Percentiles rank a stretch among this genome's conserved stretches.
Evolutionary conservation across 23 tunicate species (phyloP).

Genomic region (Trididemnum nubilum): DNA sequence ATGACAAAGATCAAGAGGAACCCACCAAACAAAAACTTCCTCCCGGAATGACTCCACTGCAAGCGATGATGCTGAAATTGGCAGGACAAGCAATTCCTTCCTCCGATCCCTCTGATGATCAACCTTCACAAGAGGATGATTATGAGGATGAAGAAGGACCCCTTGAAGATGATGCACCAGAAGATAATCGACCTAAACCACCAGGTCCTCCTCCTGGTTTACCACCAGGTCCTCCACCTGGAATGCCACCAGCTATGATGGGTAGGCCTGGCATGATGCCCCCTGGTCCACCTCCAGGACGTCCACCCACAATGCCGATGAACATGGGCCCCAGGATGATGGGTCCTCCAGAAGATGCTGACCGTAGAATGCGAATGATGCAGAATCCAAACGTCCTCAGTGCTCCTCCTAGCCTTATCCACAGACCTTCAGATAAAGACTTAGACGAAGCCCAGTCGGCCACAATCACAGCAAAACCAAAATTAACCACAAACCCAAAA

Average conservation of each 20-base stretch:
- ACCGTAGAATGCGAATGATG: conserved; percentile 30
- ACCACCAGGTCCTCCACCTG: conserved; percentile 95
- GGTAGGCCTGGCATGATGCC: conserved; percentile 61
- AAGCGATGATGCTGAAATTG: conserved; percentile 92
- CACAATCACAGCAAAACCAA: conserved; percentile 80
- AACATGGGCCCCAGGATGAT: conserved; percentile 23
- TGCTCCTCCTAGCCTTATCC: conserved; percentile 93
- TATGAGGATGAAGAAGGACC: conserved; percentile 34
- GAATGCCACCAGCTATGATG: conserved; percentile 72
- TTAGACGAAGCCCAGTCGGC: conserved; percentile 50
- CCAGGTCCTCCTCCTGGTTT: conserved; percentile 98
- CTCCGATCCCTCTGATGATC: background rate
- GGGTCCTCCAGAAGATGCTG: conserved; percentile 10
- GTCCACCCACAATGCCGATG: conserved; percentile 68
- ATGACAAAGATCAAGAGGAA: background rate
- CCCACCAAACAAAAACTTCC: conserved; percentile 12
- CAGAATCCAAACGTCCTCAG: conserved; percentile 68
- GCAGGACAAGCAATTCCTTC: conserved; percentile 82
- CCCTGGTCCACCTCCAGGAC: conserved; percentile 94
- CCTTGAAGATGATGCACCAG: conserved; percentile 29
- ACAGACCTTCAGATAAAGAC: conserved; percentile 50
- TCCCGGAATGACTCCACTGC: conserved; percentile 73
- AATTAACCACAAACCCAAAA: conserved; percentile 60
- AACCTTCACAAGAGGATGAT: conserved; percentile 15
- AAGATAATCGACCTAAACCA: conserved; percentile 41